A percentile compares a stretch with the other conserved stretches of the same genome.
phyloP scores from a whole-genome alignment of 1,140 invertebrate genomes.

The Mylabris phalerata region DNA sequence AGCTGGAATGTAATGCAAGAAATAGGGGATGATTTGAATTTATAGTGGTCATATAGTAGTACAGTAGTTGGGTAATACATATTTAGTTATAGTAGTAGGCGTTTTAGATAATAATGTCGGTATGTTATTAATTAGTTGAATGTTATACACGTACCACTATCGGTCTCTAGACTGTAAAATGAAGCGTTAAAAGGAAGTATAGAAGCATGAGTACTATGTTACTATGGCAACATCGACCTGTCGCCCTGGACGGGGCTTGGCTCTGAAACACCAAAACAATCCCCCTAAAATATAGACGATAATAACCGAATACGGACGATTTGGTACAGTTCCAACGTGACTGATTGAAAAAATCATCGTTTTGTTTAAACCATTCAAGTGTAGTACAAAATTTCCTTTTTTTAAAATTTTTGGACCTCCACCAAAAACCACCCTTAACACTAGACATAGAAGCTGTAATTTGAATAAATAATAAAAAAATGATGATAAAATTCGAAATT shows the following conservation, averaged over 20 bases:
- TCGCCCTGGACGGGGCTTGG: slow-evolving; percentile 13
- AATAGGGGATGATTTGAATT: too few relatives aligned
- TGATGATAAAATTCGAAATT: not conserved
- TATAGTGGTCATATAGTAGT: too few relatives aligned
- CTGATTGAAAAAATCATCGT: not conserved
- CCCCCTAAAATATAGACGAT: not conserved
- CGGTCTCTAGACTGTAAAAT: slow-evolving; percentile 2
- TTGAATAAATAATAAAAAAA: not conserved
- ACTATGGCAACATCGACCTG: slow-evolving; percentile 21
- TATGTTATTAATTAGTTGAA: slow-evolving; percentile 17
- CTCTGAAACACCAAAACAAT: slow-evolving; percentile 12
- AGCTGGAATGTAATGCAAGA: too few relatives aligned
- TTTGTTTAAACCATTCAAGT: not conserved
- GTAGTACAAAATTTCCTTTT: not conserved
- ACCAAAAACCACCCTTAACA: too few relatives aligned
- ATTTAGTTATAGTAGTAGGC: too few relatives aligned
- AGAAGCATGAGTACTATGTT: slow-evolving; percentile 22
- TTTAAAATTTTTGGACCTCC: not conserved
- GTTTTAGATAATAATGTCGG: not conserved
- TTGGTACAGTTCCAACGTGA: not conserved
- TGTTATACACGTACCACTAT: not conserved
- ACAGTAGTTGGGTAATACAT: too few relatives aligned
- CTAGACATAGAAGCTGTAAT: too few relatives aligned
- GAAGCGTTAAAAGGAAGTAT: slow-evolving; percentile 20
- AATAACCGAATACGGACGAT: not conserved